These are phyloP conservation scores for Pterocles gutturalis DNA, from an alignment of 2,113 vertebrate species.

Conservation along the genomic window DNA sequence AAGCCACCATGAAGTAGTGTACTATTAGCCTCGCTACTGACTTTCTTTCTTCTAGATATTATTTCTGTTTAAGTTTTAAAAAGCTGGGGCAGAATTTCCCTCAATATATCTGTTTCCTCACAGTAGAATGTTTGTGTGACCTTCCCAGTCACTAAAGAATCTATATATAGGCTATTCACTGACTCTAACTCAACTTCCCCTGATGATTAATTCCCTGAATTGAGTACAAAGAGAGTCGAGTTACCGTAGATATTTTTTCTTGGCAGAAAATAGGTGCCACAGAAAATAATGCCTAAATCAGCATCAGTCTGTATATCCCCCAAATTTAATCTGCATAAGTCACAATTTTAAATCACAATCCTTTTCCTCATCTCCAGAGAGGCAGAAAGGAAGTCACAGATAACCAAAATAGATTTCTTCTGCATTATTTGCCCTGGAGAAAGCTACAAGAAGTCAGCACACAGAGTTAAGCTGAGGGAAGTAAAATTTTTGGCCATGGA, in stretches of 20 bases:
- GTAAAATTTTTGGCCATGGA: background rate
- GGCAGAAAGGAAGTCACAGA: background rate
- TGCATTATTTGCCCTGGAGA: background rate
- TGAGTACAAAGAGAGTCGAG: background rate
- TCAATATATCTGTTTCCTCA: background rate
- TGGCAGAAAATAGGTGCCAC: background rate
- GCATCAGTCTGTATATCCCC: background rate
- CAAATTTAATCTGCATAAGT: background rate
- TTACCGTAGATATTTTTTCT: background rate
- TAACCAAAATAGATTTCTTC: background rate
- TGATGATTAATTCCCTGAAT: background rate
- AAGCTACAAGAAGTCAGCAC: slow-evolving; percentile 25
- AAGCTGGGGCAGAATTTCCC: background rate
- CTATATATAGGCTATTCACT: background rate
- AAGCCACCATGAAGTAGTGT: background rate
- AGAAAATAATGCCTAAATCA: background rate
- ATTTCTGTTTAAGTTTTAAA: background rate
- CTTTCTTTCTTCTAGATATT: background rate
- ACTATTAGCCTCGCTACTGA: background rate
- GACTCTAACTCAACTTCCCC: background rate
- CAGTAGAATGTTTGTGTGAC: background rate
- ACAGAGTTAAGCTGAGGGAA: slow-evolving; percentile 28
- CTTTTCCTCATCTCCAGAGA: background rate
- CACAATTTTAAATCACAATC: background rate
- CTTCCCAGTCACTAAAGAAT: background rate